phyloP scores from a whole-genome alignment of 2,113 vertebrate species.

The Puntigrus tetrazona region DNA sequence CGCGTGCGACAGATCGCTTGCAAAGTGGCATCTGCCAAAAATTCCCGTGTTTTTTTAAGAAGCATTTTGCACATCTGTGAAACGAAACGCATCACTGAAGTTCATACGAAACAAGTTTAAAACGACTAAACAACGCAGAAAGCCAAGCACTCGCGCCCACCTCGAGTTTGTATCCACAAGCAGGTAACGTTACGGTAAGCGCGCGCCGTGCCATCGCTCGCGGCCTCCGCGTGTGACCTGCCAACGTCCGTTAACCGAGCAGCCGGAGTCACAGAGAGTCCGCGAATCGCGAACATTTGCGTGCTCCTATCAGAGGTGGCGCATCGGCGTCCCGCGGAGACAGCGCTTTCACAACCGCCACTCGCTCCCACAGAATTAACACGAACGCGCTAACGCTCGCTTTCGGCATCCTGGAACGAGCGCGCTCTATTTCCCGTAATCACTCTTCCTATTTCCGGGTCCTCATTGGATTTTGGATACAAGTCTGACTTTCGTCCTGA shows the following conservation, averaged over 20 bases:
- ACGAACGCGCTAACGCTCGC: background rate
- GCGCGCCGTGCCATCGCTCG: conserved; percentile 49
- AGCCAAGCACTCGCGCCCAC: conserved; percentile 7
- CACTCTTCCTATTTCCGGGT: too few species aligned
- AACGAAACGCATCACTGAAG: background rate
- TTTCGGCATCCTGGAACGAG: background rate
- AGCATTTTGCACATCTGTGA: background rate
- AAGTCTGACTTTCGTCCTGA: background rate
- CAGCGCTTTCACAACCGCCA: background rate
- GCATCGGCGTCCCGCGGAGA: background rate
- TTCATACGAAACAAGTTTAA: too few species aligned
- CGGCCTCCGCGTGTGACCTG: background rate
- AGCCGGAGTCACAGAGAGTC: background rate
- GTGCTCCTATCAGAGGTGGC: background rate
- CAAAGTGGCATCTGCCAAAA: background rate
- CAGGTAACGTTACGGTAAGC: too few species aligned
- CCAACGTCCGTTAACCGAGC: background rate
- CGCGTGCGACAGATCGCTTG: background rate
- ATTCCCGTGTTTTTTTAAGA: too few species aligned
- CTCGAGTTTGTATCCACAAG: background rate
- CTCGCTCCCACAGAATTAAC: background rate
- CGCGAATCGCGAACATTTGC: background rate
- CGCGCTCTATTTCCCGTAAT: background rate
- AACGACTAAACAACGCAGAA: background rate
- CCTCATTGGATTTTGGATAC: too few species aligned